Percentiles rank a stretch among this genome's conserved stretches.
Evolutionary conservation across 1,140 invertebrate species (phyloP).

Genomic region (Ruditapes philippinarum): DNA sequence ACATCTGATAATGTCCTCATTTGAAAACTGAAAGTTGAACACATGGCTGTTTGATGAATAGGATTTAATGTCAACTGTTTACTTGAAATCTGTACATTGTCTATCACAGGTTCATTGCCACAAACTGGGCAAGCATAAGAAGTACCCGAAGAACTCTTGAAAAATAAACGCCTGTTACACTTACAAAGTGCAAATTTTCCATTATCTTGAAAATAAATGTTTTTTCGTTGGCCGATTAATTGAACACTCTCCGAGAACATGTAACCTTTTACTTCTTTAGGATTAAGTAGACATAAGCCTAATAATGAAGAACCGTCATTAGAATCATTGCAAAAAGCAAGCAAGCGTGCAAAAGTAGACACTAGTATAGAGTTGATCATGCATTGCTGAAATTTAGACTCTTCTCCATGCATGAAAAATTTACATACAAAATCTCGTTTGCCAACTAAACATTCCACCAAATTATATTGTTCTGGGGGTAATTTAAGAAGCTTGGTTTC

Average conservation of each 20-base stretch:
- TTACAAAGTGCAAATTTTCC: not conserved
- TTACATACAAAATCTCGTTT: constrained; percentile 4
- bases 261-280: not conserved
- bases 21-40: no score
- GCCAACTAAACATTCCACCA: constrained; percentile 10
- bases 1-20: not conserved
- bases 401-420: not conserved
- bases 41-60: not conserved
- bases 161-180: not conserved
- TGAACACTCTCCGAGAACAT: not conserved
- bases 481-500: no score
- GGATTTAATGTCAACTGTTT: not conserved
- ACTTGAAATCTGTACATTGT: not conserved
- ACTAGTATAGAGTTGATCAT: constrained; percentile 19
- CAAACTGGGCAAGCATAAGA: not conserved
- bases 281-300: not conserved
- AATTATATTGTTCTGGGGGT: not conserved
- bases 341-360: not conserved
- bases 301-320: no score
- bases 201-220: not conserved
- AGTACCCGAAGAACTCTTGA: no score
- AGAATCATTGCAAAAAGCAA: not conserved
- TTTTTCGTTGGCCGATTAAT: no score
- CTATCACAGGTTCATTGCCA: not conserved
- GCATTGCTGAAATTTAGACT: constrained; percentile 7